Percentiles rank a stretch among this genome's conserved stretches.
Evolutionary conservation across 92 coral and sea anemone species (phyloP).

Genomic region (Chrysogorgia sp.): DNA sequence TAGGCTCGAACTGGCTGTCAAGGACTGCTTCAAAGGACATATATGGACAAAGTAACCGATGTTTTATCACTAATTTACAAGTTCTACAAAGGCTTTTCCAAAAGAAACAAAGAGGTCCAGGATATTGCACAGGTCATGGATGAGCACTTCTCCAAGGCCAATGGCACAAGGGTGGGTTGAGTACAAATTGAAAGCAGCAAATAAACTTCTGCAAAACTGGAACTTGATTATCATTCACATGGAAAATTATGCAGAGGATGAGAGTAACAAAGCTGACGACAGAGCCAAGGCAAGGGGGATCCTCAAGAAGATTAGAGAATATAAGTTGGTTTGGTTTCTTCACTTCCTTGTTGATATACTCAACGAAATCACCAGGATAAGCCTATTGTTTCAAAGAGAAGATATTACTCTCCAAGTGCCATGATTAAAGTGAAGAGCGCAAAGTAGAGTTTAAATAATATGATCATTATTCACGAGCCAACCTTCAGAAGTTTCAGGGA

Average conservation of each 20-base stretch:
- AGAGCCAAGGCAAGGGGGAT: constrained; percentile 52
- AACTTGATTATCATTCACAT: constrained; percentile 40
- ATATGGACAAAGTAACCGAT: constrained; percentile 43
- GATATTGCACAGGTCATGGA: constrained; percentile 47
- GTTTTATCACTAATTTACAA: constrained; percentile 32
- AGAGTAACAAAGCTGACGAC: constrained; percentile 47
- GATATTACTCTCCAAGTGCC: constrained; percentile 33
- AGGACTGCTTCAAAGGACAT: constrained; percentile 48
- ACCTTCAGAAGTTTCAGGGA: constrained; percentile 25
- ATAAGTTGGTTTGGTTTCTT: constrained; percentile 38
- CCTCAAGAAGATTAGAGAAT: constrained; percentile 34
- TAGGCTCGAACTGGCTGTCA: constrained; percentile 32
- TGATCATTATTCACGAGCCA: constrained; percentile 19
- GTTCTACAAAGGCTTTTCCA: constrained; percentile 46
- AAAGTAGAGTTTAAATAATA: constrained; percentile 14
- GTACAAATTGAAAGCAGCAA: constrained; percentile 38
- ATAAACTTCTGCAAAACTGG: constrained; percentile 47
- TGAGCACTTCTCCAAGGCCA: constrained; percentile 36
- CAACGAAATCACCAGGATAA: constrained; percentile 28
- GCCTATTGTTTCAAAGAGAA: constrained; percentile 41
- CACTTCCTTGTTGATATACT: constrained; percentile 35
- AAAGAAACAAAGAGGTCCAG: constrained; percentile 31
- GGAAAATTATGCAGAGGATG: constrained; percentile 51
- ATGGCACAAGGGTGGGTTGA: constrained; percentile 38
- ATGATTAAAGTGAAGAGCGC: constrained; percentile 19